Evolutionary conservation across 2,113 vertebrate species (phyloP), one percentile per base, ranked within the genome.

Genomic region (Monarcha castaneiventris): DNA sequence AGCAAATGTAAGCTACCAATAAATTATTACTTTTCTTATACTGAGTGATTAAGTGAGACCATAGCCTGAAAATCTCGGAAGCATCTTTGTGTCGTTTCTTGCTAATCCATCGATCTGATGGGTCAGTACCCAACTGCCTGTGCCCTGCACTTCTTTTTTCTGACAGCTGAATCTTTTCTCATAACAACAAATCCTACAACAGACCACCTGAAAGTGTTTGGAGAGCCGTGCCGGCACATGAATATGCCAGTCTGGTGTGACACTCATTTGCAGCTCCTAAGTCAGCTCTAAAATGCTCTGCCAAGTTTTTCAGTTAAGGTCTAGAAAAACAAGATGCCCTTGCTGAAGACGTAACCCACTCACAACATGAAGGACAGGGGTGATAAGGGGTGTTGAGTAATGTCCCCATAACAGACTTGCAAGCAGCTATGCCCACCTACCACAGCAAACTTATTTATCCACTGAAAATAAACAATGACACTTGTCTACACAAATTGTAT

Each of bases 151-250:
- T 71, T 87, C 62, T 58, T 67, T 67, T 55, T 87, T 56, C 55
- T 63, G 39, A 83, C 41, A 67, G 51, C 23, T 55, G 14, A 87
- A 49, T 68, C 48, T 74, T 79, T 81, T 48, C 48, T 76, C 17
- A 16, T 55, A 80, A 67, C 25, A 49, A 59, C 64, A 63, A 77
- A 63, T 66, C 33, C 35, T 41, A 46, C 61, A 52, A 56, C 0
- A 3, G 55, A 74, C n/a, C 49, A 39, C 2, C 7, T 0, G 20
- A 39, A 73, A 80, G 25, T 6, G 14, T 58, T 39, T 58, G 49
- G 33, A 87, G 71, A 83, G 7, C 37, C 0, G 1, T 72, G 58
- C 29, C 0, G 0, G 56, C 71, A 35, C 41, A 58, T 1, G 1
- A 66, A 87, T 85, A 54, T 0, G 0, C 39, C 71, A 26, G 29